Conservation (phyloP, 2,113 vertebrate species). For the Labeo rohita region DNA sequence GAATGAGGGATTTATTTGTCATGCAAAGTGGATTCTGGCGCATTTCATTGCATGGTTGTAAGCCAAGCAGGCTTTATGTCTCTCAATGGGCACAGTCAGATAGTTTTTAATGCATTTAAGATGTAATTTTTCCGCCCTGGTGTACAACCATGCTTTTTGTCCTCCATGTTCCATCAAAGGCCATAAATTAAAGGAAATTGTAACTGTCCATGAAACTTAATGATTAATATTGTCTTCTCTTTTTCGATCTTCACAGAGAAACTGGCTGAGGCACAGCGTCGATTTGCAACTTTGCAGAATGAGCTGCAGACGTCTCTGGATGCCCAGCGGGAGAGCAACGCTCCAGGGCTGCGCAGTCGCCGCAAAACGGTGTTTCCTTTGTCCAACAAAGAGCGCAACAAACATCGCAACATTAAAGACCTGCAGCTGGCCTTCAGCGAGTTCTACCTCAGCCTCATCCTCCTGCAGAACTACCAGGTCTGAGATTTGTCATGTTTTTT, state of each 20-base stretch:
- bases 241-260: slow-evolving; percentile 79
- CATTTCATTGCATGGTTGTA: not conserved
- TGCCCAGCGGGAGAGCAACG: slow-evolving; percentile 88
- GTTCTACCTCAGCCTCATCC: slow-evolving; percentile 99
- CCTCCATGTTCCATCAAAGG: not conserved
- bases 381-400: slow-evolving; percentile 94
- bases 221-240: not conserved
- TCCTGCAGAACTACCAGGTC: slow-evolving; percentile 99
- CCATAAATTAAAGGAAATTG: not conserved
- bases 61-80: not conserved
- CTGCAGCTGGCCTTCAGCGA: slow-evolving; percentile 99
- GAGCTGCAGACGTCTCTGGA: slow-evolving; percentile 95
- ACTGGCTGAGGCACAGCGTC: slow-evolving; percentile 93
- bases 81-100: not conserved
- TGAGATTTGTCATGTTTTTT: not conserved
- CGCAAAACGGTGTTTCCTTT: slow-evolving; percentile 91
- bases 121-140: not conserved
- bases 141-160: not conserved
- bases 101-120: not conserved
- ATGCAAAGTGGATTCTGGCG: slow-evolving; percentile 25
- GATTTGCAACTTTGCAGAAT: slow-evolving; percentile 93
- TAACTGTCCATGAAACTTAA: not conserved
- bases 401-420: slow-evolving; percentile 96
- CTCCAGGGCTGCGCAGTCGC: slow-evolving; percentile 82
- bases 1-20: slow-evolving; percentile 24